phyloP scores from a whole-genome alignment of 2,113 vertebrate species.

The Epinephelus cyanopodus region DNA sequence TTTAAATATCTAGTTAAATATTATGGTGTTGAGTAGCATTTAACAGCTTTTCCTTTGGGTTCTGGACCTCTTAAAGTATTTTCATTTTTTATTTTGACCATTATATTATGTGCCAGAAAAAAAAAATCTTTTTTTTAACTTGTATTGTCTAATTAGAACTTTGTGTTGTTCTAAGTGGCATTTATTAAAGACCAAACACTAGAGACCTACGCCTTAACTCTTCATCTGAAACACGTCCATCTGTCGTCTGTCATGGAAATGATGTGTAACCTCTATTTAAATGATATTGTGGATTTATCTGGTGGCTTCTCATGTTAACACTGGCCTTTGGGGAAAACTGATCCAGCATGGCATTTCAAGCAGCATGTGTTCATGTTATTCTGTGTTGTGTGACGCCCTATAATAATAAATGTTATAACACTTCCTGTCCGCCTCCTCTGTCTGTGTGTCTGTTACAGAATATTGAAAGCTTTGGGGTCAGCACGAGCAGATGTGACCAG shows the following conservation, averaged over 20 bases:
- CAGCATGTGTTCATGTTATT: constrained; percentile 71
- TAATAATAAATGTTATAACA: constrained; percentile 79
- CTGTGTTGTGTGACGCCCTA: constrained; percentile 58
- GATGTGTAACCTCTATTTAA: constrained; percentile 43
- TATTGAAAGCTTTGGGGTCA: neutral
- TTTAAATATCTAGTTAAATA: neutral
- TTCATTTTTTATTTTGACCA: constrained; percentile 21
- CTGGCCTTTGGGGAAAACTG: constrained; percentile 31
- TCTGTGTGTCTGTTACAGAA: constrained; percentile 13
- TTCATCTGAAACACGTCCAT: constrained; percentile 40
- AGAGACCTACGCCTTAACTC: constrained; percentile 66
- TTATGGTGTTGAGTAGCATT: neutral
- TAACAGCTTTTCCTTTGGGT: constrained; percentile 13
- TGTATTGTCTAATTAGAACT: constrained; percentile 18
- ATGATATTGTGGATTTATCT: constrained; percentile 41
- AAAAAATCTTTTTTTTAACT: neutral
- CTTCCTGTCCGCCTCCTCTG: constrained; percentile 2
- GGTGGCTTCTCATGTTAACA: constrained; percentile 47
- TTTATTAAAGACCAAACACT: constrained; percentile 65
- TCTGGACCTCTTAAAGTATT: neutral
- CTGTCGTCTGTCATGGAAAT: constrained; percentile 38
- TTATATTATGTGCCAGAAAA: constrained; percentile 26
- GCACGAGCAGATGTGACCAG: constrained; percentile 15
- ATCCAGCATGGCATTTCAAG: constrained; percentile 61
- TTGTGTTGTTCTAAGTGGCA: constrained; percentile 30